A percentile compares a stretch with the other conserved stretches of the same genome.
phyloP scores from a whole-genome alignment of 2,888 invertebrate species.

The Therioaphis trifolii region DNA sequence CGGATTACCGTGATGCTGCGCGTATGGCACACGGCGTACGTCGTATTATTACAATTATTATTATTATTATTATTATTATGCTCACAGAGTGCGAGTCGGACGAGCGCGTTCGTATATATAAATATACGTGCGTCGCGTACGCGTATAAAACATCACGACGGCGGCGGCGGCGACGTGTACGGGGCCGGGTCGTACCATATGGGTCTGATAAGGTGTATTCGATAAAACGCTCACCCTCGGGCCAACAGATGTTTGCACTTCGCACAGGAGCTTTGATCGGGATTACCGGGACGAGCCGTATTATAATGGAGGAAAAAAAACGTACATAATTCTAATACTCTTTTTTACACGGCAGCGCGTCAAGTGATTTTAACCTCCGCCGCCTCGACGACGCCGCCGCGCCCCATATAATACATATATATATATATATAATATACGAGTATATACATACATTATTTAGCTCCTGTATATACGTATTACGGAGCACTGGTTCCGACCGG shows the following conservation, averaged over 20 bases:
- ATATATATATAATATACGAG: conserved; percentile 4
- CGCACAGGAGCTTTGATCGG: conserved; percentile 62
- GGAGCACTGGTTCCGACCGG: no score
- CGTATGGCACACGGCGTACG: no score
- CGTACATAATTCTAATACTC: conserved; percentile 58
- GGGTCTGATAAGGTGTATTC: conserved; percentile 59
- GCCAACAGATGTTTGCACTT: conserved; percentile 63
- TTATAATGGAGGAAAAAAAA: conserved; percentile 58
- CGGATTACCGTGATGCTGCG: no score
- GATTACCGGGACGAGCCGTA: conserved; percentile 55
- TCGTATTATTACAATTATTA: no score
- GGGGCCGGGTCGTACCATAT: conserved; percentile 41
- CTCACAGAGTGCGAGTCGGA: no score
- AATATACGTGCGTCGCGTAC: background rate
- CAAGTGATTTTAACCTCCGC: conserved; percentile 61
- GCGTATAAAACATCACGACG: background rate
- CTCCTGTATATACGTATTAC: no score
- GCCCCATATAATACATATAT: background rate
- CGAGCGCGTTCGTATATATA: background rate
- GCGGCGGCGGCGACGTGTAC: background rate
- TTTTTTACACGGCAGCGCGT: conserved; percentile 55
- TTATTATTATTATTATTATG: no score
- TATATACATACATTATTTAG: no score
- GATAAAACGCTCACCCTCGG: conserved; percentile 59
- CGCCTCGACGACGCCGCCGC: conserved; percentile 37